These are phyloP conservation scores for Etheostoma cragini DNA, from an alignment of 2,113 vertebrate genomes.

Conservation along the genomic window DNA sequence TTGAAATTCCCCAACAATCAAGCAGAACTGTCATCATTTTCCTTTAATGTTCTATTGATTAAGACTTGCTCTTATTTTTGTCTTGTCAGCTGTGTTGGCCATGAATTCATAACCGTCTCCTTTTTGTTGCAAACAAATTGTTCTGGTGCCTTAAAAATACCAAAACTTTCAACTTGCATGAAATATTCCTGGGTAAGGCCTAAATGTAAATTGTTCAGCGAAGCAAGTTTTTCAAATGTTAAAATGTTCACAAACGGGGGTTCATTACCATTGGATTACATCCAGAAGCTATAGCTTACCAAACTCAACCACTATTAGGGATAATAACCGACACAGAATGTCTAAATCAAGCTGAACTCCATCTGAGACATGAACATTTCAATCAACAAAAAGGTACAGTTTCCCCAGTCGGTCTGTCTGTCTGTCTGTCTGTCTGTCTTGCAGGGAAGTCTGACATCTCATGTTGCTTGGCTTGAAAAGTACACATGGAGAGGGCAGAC, in stretches of 20 bases:
- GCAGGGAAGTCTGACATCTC: constrained; percentile 75
- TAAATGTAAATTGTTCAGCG: not conserved
- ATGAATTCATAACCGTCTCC: not conserved
- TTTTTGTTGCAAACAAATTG: not conserved
- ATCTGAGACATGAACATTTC: constrained; percentile 19
- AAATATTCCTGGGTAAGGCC: not conserved
- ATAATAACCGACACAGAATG: constrained; percentile 10
- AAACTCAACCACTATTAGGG: not conserved
- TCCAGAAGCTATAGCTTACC: not conserved
- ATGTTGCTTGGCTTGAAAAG: constrained; percentile 75
- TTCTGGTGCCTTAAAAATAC: not conserved
- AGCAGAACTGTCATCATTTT: not conserved
- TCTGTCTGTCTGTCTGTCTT: constrained; percentile 43
- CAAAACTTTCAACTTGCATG: not conserved
- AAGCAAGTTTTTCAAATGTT: not conserved
- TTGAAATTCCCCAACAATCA: not conserved
- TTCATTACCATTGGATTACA: not conserved
- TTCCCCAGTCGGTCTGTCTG: constrained; percentile 42
- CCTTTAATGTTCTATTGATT: not conserved
- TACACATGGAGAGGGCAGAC: constrained; percentile 76
- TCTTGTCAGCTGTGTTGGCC: not conserved
- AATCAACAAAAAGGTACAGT: constrained; percentile 29
- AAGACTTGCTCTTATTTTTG: not conserved
- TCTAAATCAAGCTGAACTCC: constrained; percentile 28
- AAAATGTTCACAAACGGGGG: not conserved